Conservation (phyloP, 2,797 vertebrate species). For the Allobates femoralis region DNA sequence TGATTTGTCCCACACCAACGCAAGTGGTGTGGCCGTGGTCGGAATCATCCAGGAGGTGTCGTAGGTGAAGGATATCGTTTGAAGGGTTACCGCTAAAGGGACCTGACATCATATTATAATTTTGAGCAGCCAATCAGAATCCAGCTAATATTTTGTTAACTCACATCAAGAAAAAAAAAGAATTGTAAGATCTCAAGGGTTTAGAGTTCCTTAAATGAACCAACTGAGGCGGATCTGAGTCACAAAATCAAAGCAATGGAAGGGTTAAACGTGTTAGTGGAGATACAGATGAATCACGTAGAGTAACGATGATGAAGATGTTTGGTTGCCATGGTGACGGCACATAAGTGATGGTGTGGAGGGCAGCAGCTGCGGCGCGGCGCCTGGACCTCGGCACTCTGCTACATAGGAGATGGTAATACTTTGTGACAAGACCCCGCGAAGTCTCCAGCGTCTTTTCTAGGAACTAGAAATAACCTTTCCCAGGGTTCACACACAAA, state of each 20-base stretch:
- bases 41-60: too few species aligned
- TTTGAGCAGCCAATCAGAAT: too few species aligned
- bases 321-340: constrained; percentile 32
- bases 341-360: constrained; percentile 8
- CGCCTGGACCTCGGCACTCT: constrained; percentile 18
- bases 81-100: too few species aligned
- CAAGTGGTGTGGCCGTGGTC: too few species aligned
- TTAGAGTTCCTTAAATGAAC: too few species aligned
- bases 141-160: too few species aligned
- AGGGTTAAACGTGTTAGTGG: constrained; percentile 11
- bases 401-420: constrained; percentile 6
- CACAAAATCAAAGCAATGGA: not conserved
- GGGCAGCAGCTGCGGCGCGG: constrained; percentile 29
- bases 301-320: constrained; percentile 7
- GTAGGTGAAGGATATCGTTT: too few species aligned
- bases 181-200: too few species aligned
- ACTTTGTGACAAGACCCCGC: not conserved
- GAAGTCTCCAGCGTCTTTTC: constrained; percentile 13
- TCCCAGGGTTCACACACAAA: not conserved
- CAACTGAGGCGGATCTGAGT: not conserved
- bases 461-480: constrained; percentile 30
- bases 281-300: not conserved
- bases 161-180: too few species aligned
- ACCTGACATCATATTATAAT: too few species aligned
- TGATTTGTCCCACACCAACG: too few species aligned